Conservation (phyloP, 1,140 invertebrate species). For the Saccostrea glomerata region DNA sequence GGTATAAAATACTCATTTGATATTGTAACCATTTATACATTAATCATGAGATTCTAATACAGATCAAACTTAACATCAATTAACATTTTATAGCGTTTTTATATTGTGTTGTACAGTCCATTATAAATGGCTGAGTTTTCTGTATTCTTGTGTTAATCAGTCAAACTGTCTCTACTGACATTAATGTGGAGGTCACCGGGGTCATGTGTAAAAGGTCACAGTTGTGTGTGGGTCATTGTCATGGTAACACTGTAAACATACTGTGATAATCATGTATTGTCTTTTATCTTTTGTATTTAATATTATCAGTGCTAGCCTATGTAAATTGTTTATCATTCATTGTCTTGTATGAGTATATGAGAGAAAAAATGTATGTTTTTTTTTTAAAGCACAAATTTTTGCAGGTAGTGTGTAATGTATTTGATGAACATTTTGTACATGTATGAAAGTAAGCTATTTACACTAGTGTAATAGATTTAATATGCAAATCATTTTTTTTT, state of each 20-base stretch:
- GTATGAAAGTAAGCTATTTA: no score
- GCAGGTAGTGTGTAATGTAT: no score
- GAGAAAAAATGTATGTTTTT: not conserved
- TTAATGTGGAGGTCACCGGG: not conserved
- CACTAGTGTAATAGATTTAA: no score
- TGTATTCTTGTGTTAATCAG: conserved; percentile 14
- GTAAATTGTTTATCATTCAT: not conserved
- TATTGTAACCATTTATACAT: no score
- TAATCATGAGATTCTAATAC: not conserved
- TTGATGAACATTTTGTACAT: no score
- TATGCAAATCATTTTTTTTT: no score
- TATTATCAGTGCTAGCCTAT: not conserved
- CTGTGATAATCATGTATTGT: not conserved
- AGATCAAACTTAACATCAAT: not conserved
- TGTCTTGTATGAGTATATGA: not conserved
- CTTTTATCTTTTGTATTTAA: not conserved
- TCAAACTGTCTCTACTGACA: conserved; percentile 23
- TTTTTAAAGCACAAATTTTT: no score
- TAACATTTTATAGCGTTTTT: conserved; percentile 4
- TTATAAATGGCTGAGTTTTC: not conserved
- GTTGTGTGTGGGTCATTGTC: not conserved
- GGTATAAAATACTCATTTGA: no score
- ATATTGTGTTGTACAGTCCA: conserved; percentile 6
- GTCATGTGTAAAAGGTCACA: not conserved
- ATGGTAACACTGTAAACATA: conserved; percentile 24